Evolutionary conservation across 2,888 invertebrate species (phyloP).

Genomic region (Cylindroiulus punctatus): DNA sequence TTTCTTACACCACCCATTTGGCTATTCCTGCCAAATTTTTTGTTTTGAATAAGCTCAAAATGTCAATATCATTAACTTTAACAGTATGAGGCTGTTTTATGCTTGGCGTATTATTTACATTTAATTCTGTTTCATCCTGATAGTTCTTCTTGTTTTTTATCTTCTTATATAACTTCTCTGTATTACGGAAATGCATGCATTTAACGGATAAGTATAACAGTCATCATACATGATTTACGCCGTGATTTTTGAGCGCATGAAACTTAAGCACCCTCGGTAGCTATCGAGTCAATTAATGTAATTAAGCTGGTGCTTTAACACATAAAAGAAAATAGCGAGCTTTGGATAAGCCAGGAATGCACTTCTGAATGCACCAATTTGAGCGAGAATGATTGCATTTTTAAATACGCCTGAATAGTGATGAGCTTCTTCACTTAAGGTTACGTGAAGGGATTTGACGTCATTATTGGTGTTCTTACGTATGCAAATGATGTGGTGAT

Average conservation of each 20-base stretch:
- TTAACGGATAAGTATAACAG: too few species aligned
- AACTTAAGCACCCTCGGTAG: not conserved
- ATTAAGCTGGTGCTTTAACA: conserved; percentile 9
- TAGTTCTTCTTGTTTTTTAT: too few species aligned
- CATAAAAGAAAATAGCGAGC: conserved; percentile 25
- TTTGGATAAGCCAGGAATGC: not conserved
- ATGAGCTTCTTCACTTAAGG: not conserved
- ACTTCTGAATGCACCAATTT: not conserved
- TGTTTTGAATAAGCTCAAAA: too few species aligned
- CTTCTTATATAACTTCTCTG: too few species aligned
- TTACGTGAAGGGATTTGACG: conserved; percentile 7
- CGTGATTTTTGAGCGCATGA: not conserved
- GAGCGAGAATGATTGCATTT: conserved; percentile 8
- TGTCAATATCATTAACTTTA: too few species aligned
- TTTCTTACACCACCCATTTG: too few species aligned
- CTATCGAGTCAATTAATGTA: conserved; percentile 23
- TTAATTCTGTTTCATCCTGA: too few species aligned
- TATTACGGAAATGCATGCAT: too few species aligned
- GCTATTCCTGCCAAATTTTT: too few species aligned
- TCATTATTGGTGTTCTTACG: conserved; percentile 16
- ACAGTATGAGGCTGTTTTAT: too few species aligned
- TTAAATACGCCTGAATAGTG: not conserved
- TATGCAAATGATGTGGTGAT: conserved; percentile 11
- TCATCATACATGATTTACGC: too few species aligned
- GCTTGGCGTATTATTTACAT: too few species aligned